phyloP scores from a whole-genome alignment of 2,113 vertebrate species.

The Trematocara zebra region DNA sequence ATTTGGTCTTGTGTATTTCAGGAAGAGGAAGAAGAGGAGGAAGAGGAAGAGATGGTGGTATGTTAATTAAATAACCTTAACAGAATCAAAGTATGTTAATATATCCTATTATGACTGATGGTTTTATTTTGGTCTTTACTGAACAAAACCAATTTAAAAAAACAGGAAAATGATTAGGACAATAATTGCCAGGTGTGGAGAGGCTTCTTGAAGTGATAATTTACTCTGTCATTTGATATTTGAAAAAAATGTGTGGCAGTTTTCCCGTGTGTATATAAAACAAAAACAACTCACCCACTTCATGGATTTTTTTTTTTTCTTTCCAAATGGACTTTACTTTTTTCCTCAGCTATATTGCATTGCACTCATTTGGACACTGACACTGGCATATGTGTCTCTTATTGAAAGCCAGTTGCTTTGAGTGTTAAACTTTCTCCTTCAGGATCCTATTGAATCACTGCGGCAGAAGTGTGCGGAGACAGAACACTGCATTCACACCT shows the following conservation, averaged over 20 bases:
- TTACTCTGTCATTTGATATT: background rate
- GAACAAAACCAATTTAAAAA: background rate
- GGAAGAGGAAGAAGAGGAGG: constrained; percentile 63
- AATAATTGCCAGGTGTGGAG: background rate
- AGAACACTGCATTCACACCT: constrained; percentile 80
- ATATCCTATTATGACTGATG: background rate
- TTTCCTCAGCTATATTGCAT: background rate
- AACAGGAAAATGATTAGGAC: background rate
- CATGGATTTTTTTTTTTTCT: background rate
- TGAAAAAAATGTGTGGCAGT: background rate
- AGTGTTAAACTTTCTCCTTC: background rate
- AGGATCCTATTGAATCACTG: constrained; percentile 85
- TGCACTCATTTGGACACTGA: background rate
- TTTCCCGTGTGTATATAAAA: background rate
- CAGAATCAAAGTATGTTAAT: background rate
- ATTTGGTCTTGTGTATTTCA: constrained; percentile 13
- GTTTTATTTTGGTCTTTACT: background rate
- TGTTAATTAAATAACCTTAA: background rate
- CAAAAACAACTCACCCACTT: background rate
- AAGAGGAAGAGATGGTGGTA: constrained; percentile 75
- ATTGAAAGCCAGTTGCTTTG: background rate
- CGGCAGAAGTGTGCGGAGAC: constrained; percentile 82
- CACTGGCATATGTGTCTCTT: background rate
- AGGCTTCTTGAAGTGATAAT: background rate
- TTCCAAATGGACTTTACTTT: background rate